Evolutionary conservation across 2,888 invertebrate species (phyloP), one percentile per base, ranked within the genome.

Genomic region (Meliscaeva auricollis): DNA sequence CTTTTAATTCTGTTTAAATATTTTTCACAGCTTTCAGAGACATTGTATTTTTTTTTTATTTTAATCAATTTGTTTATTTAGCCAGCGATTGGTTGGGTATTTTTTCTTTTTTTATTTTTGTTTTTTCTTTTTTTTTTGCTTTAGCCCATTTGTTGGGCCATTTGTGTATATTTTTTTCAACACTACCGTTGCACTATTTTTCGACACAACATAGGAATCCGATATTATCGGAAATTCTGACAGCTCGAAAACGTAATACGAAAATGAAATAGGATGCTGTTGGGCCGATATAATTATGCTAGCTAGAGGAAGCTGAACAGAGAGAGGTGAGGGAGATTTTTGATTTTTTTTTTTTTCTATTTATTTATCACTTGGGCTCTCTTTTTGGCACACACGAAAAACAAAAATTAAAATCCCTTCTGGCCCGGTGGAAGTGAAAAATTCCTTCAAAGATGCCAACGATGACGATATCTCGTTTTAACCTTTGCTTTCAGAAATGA

Each of bases 401-500:
- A 58, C 52, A 76, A 76, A 85, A 81, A 81, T 70, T 3, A 38
- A 38, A 38, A 73, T 76, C 81, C 81, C 81, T 85, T 64, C 44
- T 80, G 48, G 69, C 72, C 76, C 81, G 81, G 1, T 81, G 73
- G 46, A 81, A 77, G 66, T 60, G 72, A 80, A 69, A 85, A 85
- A 85, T 85, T 81, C 85, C 85, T 85, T 85, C 30, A 81, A 81
- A 85, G 68, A 44, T 48, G 60, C 75, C 20, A 48, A 38, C 56
- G 52, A 13, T 64, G n/a, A n/a, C 35, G 64, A 54, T 60, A 52
- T 79, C 79, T 80, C 80, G 60, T 68, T 84, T 84, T 38, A 56
- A 58, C 85, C 69, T 69, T 73, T 62, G 60, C 20, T 7, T n/a
- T 30, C 2, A 30, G 30, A 11, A 48, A 41, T 60, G 62, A 73